A percentile compares a stretch with the other conserved stretches of the same genome.
These are phyloP conservation scores for Cantharis lateralis DNA, from an alignment of 2,888 invertebrate species.

Conservation along the genomic window DNA sequence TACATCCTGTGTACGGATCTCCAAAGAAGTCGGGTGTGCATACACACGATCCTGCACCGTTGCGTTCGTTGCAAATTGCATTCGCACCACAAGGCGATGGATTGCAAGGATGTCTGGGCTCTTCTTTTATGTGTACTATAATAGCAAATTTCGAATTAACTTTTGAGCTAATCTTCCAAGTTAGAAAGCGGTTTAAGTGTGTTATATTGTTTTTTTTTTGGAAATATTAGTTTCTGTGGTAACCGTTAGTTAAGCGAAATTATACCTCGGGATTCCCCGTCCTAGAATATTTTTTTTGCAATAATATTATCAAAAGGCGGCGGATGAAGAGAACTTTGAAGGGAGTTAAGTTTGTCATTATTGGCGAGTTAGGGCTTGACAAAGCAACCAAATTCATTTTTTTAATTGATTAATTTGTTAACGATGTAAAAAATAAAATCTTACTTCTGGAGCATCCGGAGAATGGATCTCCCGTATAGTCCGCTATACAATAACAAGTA, in stretches of 20 bases:
- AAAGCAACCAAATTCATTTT: not conserved
- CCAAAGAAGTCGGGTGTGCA: constrained; percentile 84
- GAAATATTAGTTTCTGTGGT: not conserved
- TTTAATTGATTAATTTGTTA: not conserved
- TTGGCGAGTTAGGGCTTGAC: not conserved
- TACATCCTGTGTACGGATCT: constrained; percentile 83
- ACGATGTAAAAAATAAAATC: constrained; percentile 24
- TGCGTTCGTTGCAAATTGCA: constrained; percentile 80
- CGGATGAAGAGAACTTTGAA: not conserved
- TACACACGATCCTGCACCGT: constrained; percentile 80
- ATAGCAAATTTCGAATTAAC: not conserved
- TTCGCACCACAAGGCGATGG: constrained; percentile 87
- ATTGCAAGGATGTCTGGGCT: constrained; percentile 70
- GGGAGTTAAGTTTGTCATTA: not conserved
- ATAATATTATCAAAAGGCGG: not conserved
- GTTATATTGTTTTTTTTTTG: not conserved
- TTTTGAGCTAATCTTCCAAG: not conserved
- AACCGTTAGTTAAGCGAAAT: not conserved
- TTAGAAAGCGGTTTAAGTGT: not conserved
- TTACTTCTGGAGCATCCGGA: constrained; percentile 67
- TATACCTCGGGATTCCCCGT: not conserved
- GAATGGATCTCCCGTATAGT: constrained; percentile 80
- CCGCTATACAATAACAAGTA: constrained; percentile 71
- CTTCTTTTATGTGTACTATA: constrained; percentile 45
- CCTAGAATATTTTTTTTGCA: not conserved